Evolutionary conservation across 2,797 vertebrate species (phyloP), one percentile per base, ranked within the genome.

Genomic region (Helostoma temminkii): DNA sequence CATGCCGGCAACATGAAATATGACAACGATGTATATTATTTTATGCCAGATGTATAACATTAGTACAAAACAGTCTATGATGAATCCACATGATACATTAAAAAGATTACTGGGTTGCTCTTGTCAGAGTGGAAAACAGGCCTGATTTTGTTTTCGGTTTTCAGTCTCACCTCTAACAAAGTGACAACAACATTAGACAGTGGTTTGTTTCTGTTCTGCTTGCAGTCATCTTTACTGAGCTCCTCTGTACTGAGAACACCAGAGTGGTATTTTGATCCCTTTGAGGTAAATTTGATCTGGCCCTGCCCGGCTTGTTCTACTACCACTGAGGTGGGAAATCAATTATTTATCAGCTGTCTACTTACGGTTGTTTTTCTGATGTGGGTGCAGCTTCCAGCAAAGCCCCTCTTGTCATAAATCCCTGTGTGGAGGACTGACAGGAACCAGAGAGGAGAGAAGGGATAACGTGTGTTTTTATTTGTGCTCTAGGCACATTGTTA

Each of bases 341-440:
- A 82, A 92, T 91, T 76, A 93, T 91, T 85, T 16, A 93, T 77
- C 21, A 67, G 61, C 39, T 67, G 66, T 74, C 61, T 74, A 92
- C 93, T 94, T 87, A 94, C 93, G 47, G 66, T 66, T 86, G 86
- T 83, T 86, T 80, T 22, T 82, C 84, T 66, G 87, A 43, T 45
- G 69, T 25, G 68, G 84, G 66, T 49, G 61, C 66, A 49, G 42
- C 74, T 66, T 84, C 85, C 56, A 81, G 50, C 61, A 71, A 66
- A 62, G 64, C 6, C 9, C 54, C 65, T 32, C 59, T 67, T 37
- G 69, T 74, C 74, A 81, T 26, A 47, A 76, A 66, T 36, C 67
- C 80, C 85, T 86, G 84, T 34, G 83, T 82, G 55, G 74, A 75
- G 26, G 73, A 64, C 60, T 76, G 68, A 37, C 22, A 80, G 0